These are phyloP conservation scores for Ischnura elegans DNA, from an alignment of 2,888 invertebrate species.

Conservation along the genomic window DNA sequence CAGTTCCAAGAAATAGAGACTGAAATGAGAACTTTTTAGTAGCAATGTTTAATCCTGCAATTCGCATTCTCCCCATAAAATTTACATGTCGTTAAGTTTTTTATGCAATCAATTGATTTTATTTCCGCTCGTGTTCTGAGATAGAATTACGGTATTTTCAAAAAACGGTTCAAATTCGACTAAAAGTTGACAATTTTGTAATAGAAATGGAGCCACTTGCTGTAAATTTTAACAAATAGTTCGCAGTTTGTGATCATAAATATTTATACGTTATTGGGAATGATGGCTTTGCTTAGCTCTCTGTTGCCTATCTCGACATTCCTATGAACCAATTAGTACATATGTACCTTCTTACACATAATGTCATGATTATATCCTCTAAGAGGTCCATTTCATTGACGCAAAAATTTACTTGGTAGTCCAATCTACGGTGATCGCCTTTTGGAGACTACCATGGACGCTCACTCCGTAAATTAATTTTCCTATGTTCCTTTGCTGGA, in stretches of 20 bases:
- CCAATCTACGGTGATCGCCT: neutral
- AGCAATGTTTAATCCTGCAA: too few relatives aligned
- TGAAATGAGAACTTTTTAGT: neutral
- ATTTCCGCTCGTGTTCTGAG: neutral
- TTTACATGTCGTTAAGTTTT: neutral
- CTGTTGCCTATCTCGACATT: conserved; percentile 10
- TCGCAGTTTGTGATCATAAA: neutral
- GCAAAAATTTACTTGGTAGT: neutral
- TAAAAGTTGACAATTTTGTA: neutral
- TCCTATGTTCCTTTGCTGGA: conserved; percentile 1
- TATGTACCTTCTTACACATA: neutral
- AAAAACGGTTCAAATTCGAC: neutral
- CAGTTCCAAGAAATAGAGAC: neutral
- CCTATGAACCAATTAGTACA: neutral
- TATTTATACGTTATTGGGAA: neutral
- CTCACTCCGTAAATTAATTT: neutral
- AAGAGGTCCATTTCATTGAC: neutral
- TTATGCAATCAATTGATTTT: neutral
- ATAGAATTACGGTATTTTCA: neutral
- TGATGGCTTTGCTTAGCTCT: neutral
- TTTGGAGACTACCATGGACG: neutral
- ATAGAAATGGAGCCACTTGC: neutral
- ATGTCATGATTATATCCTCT: neutral
- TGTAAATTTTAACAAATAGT: neutral
- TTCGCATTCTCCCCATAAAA: too few relatives aligned